phyloP scores from a whole-genome alignment of 2,888 invertebrate species.

The Drosophila helvetica region DNA sequence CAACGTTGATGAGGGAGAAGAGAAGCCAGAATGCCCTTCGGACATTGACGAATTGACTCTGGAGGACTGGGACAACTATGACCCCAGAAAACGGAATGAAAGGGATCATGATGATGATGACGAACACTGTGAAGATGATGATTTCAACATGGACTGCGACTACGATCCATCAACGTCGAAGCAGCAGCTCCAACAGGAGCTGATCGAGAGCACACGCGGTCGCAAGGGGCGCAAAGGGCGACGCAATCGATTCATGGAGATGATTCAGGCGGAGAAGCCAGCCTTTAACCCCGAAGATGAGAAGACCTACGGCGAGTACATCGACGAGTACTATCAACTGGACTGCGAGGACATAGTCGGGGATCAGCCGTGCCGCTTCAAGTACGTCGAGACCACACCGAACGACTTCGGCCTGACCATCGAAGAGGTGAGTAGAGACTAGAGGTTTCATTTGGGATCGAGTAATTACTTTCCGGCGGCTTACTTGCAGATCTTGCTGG shows the following conservation, averaged over 20 bases:
- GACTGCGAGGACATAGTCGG: conserved; percentile 98
- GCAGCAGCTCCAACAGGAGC: conserved; percentile 86
- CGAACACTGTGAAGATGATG: conserved; percentile 90
- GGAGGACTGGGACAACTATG: conserved; percentile 84
- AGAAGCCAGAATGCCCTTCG: conserved; percentile 93
- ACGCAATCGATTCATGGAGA: conserved; percentile 90
- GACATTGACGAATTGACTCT: conserved; percentile 87
- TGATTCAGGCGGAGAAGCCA: conserved; percentile 91
- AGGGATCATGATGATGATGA: conserved; percentile 82
- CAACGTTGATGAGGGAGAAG: conserved; percentile 87
- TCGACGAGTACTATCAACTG: conserved; percentile 97
- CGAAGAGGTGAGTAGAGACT: conserved; percentile 89
- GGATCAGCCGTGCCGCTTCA: conserved; percentile 95
- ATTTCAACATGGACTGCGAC: conserved; percentile 96
- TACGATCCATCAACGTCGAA: conserved; percentile 87
- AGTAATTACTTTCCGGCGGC: not conserved
- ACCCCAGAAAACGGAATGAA: conserved; percentile 86
- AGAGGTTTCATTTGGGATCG: not conserved
- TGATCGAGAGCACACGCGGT: conserved; percentile 86
- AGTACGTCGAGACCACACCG: conserved; percentile 94
- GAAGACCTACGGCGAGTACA: conserved; percentile 92
- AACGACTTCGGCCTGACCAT: conserved; percentile 95
- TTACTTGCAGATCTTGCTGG: conserved; percentile 91
- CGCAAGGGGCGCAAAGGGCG: conserved; percentile 87
- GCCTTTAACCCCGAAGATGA: conserved; percentile 91